These are phyloP conservation scores for Alauda arvensis DNA, from an alignment of 2,797 vertebrate species.

Conservation along the genomic window DNA sequence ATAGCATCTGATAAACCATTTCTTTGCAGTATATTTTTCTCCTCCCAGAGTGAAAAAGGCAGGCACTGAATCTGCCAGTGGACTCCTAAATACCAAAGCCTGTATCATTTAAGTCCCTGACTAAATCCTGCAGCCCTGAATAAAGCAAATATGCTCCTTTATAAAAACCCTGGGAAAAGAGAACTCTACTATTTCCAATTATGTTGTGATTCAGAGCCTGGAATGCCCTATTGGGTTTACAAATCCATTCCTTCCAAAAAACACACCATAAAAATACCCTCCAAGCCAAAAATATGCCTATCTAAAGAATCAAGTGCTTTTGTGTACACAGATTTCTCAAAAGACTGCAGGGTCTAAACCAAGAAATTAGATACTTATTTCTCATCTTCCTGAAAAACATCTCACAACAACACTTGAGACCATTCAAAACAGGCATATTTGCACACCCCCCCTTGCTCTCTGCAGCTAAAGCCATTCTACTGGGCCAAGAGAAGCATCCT, in stretches of 20 bases:
- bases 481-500: background rate
- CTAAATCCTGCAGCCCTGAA: background rate
- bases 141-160: background rate
- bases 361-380: background rate
- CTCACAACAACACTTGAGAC: background rate
- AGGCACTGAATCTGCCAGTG: background rate
- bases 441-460: too few relatives aligned
- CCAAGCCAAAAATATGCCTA: background rate
- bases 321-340: background rate
- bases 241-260: background rate
- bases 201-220: background rate
- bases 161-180: background rate
- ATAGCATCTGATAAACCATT: background rate
- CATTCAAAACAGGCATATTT: background rate
- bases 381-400: background rate
- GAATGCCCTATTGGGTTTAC: background rate
- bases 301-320: background rate
- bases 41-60: background rate
- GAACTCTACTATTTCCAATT: background rate
- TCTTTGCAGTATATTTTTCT: background rate
- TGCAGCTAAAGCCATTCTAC: background rate
- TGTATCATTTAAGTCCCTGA: background rate
- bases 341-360: background rate
- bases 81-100: background rate
- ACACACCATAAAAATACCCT: background rate